Percentiles rank a stretch among this genome's conserved stretches.
These are phyloP conservation scores for Cloeon dipterum DNA, from an alignment of 2,888 invertebrate species.

Conservation along the genomic window DNA sequence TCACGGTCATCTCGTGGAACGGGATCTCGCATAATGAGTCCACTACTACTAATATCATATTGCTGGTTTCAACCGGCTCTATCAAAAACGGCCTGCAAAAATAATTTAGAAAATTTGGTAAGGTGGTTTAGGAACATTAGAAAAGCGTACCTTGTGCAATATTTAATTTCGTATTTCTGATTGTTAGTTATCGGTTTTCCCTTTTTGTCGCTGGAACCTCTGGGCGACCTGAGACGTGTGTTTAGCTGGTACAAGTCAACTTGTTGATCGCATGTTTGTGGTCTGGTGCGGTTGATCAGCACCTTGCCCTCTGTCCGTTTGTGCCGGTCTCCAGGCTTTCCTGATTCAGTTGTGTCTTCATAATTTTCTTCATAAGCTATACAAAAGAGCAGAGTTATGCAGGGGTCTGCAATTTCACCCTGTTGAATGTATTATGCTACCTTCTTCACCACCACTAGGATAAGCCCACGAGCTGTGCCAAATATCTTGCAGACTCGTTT, in stretches of 20 bases:
- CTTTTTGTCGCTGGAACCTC: not conserved
- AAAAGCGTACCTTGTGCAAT: not conserved
- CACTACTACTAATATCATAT: conserved; percentile 67
- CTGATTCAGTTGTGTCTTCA: not conserved
- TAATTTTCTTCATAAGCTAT: conserved; percentile 5
- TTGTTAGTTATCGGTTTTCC: not conserved
- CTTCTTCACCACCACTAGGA: conserved; percentile 6
- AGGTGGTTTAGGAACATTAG: too few relatives aligned
- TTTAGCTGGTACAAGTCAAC: conserved; percentile 32
- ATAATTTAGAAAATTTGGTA: not conserved
- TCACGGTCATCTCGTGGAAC: conserved; percentile 9
- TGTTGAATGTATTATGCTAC: not conserved
- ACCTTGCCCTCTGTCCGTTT: conserved; percentile 6
- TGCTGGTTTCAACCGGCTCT: conserved; percentile 35
- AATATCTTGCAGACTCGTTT: conserved; percentile 10
- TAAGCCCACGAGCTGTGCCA: conserved; percentile 10
- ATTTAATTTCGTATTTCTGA: not conserved
- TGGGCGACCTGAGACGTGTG: conserved; percentile 7
- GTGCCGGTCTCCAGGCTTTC: not conserved
- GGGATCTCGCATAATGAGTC: conserved; percentile 21
- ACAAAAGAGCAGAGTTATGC: too few relatives aligned
- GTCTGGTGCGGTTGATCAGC: conserved; percentile 32
- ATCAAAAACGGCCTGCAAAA: conserved; percentile 13
- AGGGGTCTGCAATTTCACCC: too few relatives aligned
- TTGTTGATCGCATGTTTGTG: conserved; percentile 67